These are phyloP conservation scores for Drymodes brunneopygia DNA, from an alignment of 2,113 vertebrate genomes.

Conservation along the genomic window DNA sequence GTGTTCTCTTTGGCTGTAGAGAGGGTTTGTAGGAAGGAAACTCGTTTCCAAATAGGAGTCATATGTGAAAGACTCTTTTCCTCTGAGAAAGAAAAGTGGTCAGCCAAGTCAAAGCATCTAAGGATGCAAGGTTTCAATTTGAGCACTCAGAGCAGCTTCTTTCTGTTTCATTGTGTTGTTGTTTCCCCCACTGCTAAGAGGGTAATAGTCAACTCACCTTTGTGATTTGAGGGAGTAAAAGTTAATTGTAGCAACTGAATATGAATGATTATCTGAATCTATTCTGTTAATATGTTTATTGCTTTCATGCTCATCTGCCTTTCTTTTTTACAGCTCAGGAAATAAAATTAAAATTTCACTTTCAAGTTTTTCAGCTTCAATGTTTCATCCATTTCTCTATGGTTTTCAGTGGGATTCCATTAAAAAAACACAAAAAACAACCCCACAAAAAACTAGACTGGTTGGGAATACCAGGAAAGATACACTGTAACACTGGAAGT, in stretches of 20 bases:
- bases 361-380: background rate
- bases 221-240: background rate
- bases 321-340: background rate
- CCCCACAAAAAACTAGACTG: background rate
- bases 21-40: background rate
- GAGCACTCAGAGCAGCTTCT: background rate
- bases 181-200: accelerated
- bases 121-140: background rate
- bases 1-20: background rate
- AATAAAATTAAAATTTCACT: background rate
- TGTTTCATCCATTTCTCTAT: background rate
- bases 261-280: background rate
- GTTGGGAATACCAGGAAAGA: background rate
- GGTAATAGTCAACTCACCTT: background rate
- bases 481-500: background rate
- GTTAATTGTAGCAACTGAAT: background rate
- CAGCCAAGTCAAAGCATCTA: background rate
- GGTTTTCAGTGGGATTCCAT: background rate
- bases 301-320: background rate
- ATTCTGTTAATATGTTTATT: background rate
- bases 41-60: background rate
- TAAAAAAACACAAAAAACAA: background rate
- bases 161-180: background rate
- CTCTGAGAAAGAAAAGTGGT: background rate
- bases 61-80: background rate